These are phyloP conservation scores for Lycocorax pyrrhopterus DNA, from an alignment of 2,113 vertebrate genomes.

Conservation along the genomic window DNA sequence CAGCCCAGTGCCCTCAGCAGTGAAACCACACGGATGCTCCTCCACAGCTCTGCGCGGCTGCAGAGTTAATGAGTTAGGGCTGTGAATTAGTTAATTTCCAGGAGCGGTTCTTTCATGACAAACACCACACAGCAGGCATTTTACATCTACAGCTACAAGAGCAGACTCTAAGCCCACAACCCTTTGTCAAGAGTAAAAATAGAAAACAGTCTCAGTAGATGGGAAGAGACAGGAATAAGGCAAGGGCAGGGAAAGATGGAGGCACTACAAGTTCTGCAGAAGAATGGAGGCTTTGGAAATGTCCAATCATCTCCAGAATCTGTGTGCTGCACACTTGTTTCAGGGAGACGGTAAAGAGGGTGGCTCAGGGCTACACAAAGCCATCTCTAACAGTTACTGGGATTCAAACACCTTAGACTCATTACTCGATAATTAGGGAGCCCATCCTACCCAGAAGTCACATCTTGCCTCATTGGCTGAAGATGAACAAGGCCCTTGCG, in stretches of 20 bases:
- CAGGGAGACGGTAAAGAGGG: neutral
- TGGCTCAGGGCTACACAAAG: neutral
- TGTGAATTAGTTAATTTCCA: slow-evolving; percentile 57
- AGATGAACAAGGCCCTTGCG: neutral
- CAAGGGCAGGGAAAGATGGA: neutral
- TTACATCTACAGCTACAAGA: slow-evolving; percentile 29
- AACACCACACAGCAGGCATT: slow-evolving; percentile 39
- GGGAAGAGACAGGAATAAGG: neutral
- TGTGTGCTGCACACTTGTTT: neutral
- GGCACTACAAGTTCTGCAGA: neutral
- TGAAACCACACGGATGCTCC: neutral
- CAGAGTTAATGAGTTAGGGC: slow-evolving; percentile 28
- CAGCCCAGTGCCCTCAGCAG: neutral
- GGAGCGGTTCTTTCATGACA: neutral
- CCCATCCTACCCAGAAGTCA: neutral
- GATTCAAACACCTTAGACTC: neutral
- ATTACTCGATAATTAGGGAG: neutral
- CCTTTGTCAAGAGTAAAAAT: slow-evolving; percentile 29
- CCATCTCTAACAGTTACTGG: neutral
- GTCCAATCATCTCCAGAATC: neutral
- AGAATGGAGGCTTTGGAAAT: neutral
- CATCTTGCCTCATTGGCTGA: neutral
- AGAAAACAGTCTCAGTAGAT: slow-evolving; percentile 9
- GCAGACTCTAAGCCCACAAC: slow-evolving; percentile 19
- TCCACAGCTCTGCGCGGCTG: accelerated